Evolutionary conservation across 1,140 invertebrate species (phyloP).

Genomic region (Aphelinus certus): DNA sequence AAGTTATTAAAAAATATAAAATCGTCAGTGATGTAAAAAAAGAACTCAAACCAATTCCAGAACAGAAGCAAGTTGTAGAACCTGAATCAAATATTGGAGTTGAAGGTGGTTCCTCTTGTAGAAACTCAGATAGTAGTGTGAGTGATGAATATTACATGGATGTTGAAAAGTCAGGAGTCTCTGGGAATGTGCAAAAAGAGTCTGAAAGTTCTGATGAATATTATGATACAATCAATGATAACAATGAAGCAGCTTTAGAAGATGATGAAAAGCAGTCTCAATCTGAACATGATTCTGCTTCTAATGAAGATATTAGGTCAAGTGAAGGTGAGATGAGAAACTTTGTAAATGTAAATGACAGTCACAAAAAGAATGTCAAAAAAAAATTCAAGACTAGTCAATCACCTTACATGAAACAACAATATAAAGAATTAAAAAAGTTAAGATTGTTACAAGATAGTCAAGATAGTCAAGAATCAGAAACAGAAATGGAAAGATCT

Average conservation of each 20-base stretch:
- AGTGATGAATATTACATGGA: background rate
- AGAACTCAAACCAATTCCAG: background rate
- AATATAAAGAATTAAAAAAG: background rate
- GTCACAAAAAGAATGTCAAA: background rate
- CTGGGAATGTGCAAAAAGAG: background rate
- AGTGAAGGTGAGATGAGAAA: no score
- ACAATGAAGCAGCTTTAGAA: background rate
- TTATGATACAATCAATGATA: background rate
- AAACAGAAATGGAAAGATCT: no score
- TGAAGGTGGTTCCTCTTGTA: background rate
- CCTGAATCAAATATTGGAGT: background rate
- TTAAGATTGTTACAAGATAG: background rate
- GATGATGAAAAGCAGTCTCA: background rate
- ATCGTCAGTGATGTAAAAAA: constrained; percentile 11
- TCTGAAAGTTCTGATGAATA: constrained; percentile 1
- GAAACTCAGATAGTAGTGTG: constrained; percentile 4
- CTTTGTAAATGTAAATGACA: background rate
- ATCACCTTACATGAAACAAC: background rate
- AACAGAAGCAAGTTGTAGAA: background rate
- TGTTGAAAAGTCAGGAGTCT: background rate
- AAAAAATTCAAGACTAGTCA: background rate
- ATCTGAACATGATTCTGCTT: background rate
- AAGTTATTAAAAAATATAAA: constrained; percentile 26
- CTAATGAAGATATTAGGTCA: no score
- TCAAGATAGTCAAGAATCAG: background rate